Evolutionary conservation across 2,888 invertebrate species (phyloP).

Genomic region (Myopa testacea): DNA sequence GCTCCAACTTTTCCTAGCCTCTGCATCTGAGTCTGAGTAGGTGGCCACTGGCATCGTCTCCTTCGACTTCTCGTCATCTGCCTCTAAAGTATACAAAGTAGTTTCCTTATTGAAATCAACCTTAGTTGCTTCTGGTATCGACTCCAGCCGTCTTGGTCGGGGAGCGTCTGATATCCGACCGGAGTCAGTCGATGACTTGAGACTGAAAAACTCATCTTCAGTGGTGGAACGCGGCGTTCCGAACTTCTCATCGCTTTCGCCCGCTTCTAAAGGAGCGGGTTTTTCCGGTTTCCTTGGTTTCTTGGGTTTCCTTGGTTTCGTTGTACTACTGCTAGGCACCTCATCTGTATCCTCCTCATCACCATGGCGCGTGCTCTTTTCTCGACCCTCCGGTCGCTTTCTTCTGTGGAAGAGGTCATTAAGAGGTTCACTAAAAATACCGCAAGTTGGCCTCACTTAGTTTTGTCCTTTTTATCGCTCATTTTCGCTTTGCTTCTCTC

Average conservation of each 20-base stretch:
- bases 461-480: neutral
- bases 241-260: neutral
- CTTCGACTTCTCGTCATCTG: neutral
- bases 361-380: neutral
- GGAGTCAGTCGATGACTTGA: too few species aligned
- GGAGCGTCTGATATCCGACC: too few species aligned
- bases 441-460: neutral
- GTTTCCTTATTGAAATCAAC: neutral
- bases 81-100: neutral
- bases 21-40: neutral
- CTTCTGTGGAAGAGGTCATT: neutral
- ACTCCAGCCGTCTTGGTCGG: too few species aligned
- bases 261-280: neutral
- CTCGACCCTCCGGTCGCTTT: neutral
- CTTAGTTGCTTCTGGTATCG: too few species aligned
- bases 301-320: neutral
- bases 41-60: neutral
- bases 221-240: too few species aligned
- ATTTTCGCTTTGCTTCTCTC: neutral
- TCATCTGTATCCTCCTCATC: neutral
- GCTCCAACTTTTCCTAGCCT: neutral
- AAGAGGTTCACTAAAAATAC: neutral
- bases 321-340: neutral
- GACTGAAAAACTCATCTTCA: too few species aligned
- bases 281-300: neutral